Percentiles rank a stretch among this genome's conserved stretches.
Conservation (phyloP, 2,888 invertebrate species). For the Xanthorhoe spadicearia region DNA sequence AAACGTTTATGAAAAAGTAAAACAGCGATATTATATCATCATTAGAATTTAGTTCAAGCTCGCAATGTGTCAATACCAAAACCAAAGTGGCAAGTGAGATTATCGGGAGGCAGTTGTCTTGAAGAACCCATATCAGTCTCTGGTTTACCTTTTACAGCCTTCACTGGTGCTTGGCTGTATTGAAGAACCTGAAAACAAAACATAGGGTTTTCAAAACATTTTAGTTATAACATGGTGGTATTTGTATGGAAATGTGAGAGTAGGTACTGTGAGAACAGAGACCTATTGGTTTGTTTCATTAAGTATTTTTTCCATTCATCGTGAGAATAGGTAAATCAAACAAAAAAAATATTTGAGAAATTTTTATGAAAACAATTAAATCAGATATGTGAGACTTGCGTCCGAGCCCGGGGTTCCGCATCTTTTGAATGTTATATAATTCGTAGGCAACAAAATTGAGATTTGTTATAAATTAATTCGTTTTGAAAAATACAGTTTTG, state of each 20-base stretch:
- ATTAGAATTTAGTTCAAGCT: conserved; percentile 18
- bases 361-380: background rate
- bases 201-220: conserved; percentile 4
- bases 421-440: too few relatives aligned
- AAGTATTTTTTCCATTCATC: background rate
- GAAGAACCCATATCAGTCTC: conserved; percentile 56
- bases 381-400: background rate
- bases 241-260: background rate
- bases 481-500: background rate
- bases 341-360: background rate
- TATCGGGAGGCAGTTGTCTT: conserved; percentile 70
- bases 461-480: too few relatives aligned
- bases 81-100: conserved; percentile 79
- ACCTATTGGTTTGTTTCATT: background rate
- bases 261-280: conserved; percentile 8
- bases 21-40: background rate
- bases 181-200: conserved; percentile 61
- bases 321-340: too few relatives aligned
- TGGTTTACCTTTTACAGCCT: conserved; percentile 60
- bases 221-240: background rate
- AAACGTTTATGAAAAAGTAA: too few relatives aligned
- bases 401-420: too few relatives aligned
- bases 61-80: conserved; percentile 72
- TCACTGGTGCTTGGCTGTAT: conserved; percentile 59
- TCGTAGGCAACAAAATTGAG: too few relatives aligned